Conservation (phyloP, 2,888 invertebrate species). For the Cryptocephalus moraei region DNA sequence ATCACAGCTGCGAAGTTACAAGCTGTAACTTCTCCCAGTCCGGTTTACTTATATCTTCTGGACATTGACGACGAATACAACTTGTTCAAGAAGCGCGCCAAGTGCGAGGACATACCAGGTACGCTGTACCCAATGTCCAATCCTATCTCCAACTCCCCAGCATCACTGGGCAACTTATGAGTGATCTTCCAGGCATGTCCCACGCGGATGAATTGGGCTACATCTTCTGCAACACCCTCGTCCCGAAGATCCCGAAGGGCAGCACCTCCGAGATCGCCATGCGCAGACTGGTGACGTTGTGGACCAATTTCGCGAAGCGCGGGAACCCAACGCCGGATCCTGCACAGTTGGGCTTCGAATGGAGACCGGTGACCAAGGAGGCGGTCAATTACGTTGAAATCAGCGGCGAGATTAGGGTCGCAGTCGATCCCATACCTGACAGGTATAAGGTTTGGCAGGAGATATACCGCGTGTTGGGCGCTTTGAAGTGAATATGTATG, state of each 20-base stretch:
- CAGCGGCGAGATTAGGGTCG: slow-evolving; percentile 14
- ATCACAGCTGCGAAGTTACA: slow-evolving; percentile 4
- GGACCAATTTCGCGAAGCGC: slow-evolving; percentile 10
- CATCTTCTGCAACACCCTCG: slow-evolving; percentile 2
- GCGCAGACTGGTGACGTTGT: slow-evolving; percentile 8
- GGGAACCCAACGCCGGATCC: slow-evolving; percentile 8
- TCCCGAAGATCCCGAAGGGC: slow-evolving; percentile 3
- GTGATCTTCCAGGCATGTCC: slow-evolving; percentile 15
- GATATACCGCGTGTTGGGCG: slow-evolving; percentile 10
- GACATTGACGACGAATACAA: slow-evolving; percentile 8
- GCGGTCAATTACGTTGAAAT: slow-evolving; percentile 19
- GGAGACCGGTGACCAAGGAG: slow-evolving; percentile 18
- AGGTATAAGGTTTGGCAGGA: slow-evolving; percentile 15
- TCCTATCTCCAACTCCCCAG: background rate
- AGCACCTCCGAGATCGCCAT: slow-evolving; percentile 8
- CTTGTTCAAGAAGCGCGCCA: slow-evolving; percentile 2
- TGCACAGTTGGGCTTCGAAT: slow-evolving; percentile 14
- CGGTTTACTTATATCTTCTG: slow-evolving; percentile 9
- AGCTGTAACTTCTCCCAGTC: slow-evolving; percentile 3
- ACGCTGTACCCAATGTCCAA: background rate
- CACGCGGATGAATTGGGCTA: slow-evolving; percentile 23
- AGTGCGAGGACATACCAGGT: slow-evolving; percentile 2
- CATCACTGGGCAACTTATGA: background rate
- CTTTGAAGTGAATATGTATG: too few relatives aligned
- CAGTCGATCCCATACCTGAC: slow-evolving; percentile 13